Conservation (phyloP, 2,113 vertebrate genomes). For the Turnix velox region DNA sequence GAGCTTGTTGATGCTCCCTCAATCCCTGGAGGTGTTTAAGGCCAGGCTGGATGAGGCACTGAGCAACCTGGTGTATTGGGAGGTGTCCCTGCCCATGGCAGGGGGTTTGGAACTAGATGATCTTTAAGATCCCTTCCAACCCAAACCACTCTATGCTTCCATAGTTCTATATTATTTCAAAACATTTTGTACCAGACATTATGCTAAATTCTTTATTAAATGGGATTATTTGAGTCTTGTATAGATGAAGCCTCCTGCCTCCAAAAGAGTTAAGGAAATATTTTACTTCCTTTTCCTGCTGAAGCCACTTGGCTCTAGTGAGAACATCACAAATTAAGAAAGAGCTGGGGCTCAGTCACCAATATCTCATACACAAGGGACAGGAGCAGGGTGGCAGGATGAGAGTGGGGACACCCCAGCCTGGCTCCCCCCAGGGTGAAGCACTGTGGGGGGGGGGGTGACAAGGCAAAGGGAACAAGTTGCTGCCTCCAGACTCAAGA, state of each 20-base stretch:
- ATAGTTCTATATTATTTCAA: neutral
- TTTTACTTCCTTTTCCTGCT: neutral
- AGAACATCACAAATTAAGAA: neutral
- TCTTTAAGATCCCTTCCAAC: no score
- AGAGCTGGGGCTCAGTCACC: neutral
- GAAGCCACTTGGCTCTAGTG: neutral
- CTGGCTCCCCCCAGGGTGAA: no score
- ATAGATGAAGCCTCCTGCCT: neutral
- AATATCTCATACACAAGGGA: fast-evolving
- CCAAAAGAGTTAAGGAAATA: neutral
- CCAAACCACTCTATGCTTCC: no score
- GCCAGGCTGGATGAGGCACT: no score
- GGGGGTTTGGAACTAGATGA: no score
- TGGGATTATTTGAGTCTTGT: neutral
- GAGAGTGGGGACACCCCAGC: no score
- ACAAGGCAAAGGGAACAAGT: no score
- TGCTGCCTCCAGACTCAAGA: no score
- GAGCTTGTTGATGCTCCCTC: no score
- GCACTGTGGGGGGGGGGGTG: fast-evolving
- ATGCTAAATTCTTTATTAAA: neutral
- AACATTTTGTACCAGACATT: neutral
- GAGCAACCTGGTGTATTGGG: no score
- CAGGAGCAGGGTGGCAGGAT: neutral
- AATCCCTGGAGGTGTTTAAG: no score
- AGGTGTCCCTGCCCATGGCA: no score